Percentiles rank a stretch among this genome's conserved stretches.
phyloP scores from a whole-genome alignment of 1,140 invertebrate species.

The Meloidogyne hapla region DNA sequence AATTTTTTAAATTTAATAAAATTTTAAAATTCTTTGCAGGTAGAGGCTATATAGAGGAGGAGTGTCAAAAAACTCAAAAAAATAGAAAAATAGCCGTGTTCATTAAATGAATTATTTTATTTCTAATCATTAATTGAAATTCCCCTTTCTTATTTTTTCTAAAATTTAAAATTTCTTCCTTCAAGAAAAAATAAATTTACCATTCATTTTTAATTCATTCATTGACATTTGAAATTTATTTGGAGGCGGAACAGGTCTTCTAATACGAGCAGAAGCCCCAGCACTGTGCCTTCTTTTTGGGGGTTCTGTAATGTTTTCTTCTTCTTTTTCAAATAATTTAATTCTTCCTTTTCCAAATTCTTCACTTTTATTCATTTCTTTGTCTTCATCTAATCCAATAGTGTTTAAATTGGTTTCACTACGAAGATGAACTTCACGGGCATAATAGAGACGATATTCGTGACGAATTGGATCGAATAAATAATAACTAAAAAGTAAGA shows the following conservation, averaged over 20 bases:
- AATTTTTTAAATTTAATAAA: too few relatives aligned
- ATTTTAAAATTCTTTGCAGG: too few relatives aligned
- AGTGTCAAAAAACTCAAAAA: too few relatives aligned
- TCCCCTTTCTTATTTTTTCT: too few relatives aligned
- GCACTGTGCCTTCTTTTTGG: not conserved
- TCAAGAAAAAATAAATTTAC: too few relatives aligned
- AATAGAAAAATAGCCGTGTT: too few relatives aligned
- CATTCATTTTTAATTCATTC: not conserved
- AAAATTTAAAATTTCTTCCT: too few relatives aligned
- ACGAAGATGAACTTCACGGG: not conserved
- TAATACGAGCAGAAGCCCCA: not conserved
- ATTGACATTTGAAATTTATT: not conserved
- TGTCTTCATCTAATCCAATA: not conserved
- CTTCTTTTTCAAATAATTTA: not conserved
- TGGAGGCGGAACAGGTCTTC: not conserved
- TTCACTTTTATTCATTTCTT: not conserved
- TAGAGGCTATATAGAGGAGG: too few relatives aligned
- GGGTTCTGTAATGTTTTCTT: not conserved
- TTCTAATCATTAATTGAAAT: too few relatives aligned
- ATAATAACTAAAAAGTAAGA: not conserved
- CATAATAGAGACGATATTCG: conserved; percentile 7
- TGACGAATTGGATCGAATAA: not conserved
- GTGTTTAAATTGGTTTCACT: conserved; percentile 4
- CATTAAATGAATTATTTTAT: too few relatives aligned
- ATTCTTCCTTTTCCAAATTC: not conserved